Evolutionary conservation across 2,113 vertebrate genomes (phyloP).

Genomic region (Uria aalge): DNA sequence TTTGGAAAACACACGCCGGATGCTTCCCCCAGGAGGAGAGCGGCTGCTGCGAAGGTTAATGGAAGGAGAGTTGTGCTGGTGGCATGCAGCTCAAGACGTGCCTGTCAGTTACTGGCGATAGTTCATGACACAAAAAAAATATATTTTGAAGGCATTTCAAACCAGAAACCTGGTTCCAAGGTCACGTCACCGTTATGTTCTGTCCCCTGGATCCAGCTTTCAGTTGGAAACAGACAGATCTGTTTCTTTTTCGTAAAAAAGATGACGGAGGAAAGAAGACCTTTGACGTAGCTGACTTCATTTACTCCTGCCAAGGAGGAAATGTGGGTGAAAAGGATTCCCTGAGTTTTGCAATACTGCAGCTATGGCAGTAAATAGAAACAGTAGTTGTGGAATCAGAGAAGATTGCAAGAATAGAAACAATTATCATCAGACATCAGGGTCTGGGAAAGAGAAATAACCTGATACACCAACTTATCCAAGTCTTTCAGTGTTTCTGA

Average conservation of each 20-base stretch:
- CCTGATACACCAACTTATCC: background rate
- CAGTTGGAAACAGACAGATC: background rate
- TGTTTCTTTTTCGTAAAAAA: background rate
- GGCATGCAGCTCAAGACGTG: background rate
- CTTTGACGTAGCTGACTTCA: background rate
- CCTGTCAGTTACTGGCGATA: accelerated
- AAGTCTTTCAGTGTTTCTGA: background rate
- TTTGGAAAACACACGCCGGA: background rate
- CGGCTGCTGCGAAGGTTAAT: accelerated
- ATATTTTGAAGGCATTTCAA: background rate
- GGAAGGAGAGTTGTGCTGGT: background rate
- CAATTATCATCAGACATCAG: background rate
- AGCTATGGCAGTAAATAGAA: background rate
- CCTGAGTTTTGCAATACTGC: background rate
- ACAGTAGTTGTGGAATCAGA: background rate
- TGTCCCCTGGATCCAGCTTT: background rate
- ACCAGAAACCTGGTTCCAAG: background rate
- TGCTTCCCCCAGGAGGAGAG: background rate
- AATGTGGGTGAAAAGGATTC: slow-evolving; percentile 19
- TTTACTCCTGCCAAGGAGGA: background rate
- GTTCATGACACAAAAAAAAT: background rate
- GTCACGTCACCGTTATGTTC: background rate
- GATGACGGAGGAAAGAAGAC: background rate
- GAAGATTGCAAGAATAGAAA: background rate
- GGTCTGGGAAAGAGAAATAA: background rate